A percentile compares a stretch with the other conserved stretches of the same genome.
Evolutionary conservation across 2,113 vertebrate genomes (phyloP).

Genomic region (Formicarius rufipectus): DNA sequence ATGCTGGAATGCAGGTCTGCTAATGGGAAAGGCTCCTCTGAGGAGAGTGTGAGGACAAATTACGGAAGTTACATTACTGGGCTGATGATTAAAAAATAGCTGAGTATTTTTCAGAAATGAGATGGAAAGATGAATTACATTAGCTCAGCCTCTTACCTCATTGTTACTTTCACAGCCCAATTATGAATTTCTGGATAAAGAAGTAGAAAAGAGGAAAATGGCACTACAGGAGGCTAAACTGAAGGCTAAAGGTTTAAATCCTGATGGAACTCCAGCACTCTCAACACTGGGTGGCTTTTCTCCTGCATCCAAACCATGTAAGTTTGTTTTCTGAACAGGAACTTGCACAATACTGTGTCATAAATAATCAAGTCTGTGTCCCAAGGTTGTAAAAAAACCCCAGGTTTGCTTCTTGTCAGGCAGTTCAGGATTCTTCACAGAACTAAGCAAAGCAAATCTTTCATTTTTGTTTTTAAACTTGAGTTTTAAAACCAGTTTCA

Average conservation of each 20-base stretch:
- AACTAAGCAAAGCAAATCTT: background rate
- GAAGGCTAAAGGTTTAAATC: slow-evolving; percentile 96
- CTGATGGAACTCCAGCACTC: slow-evolving; percentile 94
- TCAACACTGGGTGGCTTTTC: slow-evolving; percentile 93
- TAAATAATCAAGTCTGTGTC: background rate
- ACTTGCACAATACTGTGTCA: background rate
- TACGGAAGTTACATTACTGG: rapidly evolving
- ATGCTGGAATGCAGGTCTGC: rapidly evolving
- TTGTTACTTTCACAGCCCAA: slow-evolving; percentile 81
- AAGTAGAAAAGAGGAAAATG: slow-evolving; percentile 95
- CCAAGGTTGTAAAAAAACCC: background rate
- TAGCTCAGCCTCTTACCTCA: background rate
- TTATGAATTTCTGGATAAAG: slow-evolving; percentile 94
- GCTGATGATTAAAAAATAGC: background rate
- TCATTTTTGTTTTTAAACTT: background rate
- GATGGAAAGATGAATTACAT: rapidly evolving
- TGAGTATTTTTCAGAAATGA: background rate
- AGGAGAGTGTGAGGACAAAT: background rate
- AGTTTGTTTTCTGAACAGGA: slow-evolving; percentile 19
- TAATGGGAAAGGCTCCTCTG: background rate
- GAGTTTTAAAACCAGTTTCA: background rate
- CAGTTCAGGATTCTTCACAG: background rate
- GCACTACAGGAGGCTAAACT: slow-evolving; percentile 93
- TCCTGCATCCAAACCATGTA: slow-evolving; percentile 93
- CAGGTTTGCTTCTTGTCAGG: background rate